Base-by-base conservation (phyloP, 1,140 invertebrate species). In the Drosophila pallidifrons region DNA sequence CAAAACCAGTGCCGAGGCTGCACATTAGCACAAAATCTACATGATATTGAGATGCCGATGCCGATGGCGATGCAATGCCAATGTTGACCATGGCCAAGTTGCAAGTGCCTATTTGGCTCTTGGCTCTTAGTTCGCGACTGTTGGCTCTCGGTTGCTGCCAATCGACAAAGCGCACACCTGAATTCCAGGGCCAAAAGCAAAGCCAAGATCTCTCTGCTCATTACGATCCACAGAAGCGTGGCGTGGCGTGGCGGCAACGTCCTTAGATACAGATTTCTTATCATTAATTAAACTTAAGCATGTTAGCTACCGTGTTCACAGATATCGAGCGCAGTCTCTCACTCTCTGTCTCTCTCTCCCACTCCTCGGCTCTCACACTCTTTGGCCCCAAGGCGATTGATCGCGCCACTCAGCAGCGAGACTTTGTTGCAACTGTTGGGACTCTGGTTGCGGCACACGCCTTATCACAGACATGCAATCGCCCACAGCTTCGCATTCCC, bases 231-330 rank as follows among this genome's bases (percentile, higher is more conserved):
- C 32, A 59, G 72, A 41, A 67, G 60, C 65, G 77, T 72, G 65
- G 68, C 82, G 85, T 85, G 63, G 60, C 65, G 77, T 72, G 65
- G 68, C 82, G 85, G 83, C 75, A 78, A 80, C 74, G 66, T 82
- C 81, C 80, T 92, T 91, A 91, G 91, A 92, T 92, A 89, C 91
- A 92, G 91, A 92, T 92, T 92, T 87, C 91, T 92, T 92, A 92
- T 92, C 91, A 92, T 92, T 92, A 92, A 92, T 92, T 92, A 92
- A 92, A 89, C 75, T 88, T 90, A 92, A 83, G 87, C 91, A 92
- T 91, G 91, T 92, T 91, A 86, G 91, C 91, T 92, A 92, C 91
- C 81, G 91, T 92, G 87, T 89, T 89, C 86, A 55, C 61, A 90
- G 85, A 89, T 89, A 90, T 85, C 79, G 79, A 68, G 73, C 83